Evolutionary conservation across 2,113 vertebrate genomes (phyloP).

Genomic region (Mirza zaza): DNA sequence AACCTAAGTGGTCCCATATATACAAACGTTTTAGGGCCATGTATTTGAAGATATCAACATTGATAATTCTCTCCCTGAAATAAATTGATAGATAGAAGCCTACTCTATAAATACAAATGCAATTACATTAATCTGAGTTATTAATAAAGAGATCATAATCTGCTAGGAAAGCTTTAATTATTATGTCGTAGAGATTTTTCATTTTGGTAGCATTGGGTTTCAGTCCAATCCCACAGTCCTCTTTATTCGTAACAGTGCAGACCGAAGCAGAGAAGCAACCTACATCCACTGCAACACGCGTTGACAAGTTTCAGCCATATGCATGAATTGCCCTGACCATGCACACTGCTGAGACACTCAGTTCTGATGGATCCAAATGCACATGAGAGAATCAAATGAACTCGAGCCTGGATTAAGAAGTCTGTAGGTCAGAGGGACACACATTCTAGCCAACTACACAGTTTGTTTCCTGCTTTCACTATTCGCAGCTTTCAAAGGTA

Average conservation of each 20-base stretch:
- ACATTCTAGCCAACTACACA: background rate
- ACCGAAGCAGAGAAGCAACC: background rate
- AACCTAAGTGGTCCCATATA: background rate
- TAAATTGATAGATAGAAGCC: background rate
- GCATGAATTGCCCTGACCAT: background rate
- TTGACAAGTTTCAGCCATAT: background rate
- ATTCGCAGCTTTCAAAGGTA: background rate
- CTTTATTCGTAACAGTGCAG: background rate
- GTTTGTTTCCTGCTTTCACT: background rate
- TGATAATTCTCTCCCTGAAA: background rate
- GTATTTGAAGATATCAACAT: background rate
- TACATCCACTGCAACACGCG: background rate
- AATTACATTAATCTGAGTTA: background rate
- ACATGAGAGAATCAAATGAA: background rate
- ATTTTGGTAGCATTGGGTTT: background rate
- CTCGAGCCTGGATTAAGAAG: background rate
- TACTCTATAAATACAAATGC: background rate
- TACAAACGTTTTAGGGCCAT: background rate
- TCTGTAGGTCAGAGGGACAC: background rate
- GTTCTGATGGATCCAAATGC: background rate
- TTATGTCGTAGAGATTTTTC: background rate
- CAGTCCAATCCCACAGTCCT: background rate
- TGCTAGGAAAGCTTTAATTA: background rate
- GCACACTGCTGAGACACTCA: accelerated
- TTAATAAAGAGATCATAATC: background rate